Evolutionary conservation across 2,113 vertebrate species (phyloP), one percentile per base, ranked within the genome.

Genomic region (Macquaria ambigua): DNA sequence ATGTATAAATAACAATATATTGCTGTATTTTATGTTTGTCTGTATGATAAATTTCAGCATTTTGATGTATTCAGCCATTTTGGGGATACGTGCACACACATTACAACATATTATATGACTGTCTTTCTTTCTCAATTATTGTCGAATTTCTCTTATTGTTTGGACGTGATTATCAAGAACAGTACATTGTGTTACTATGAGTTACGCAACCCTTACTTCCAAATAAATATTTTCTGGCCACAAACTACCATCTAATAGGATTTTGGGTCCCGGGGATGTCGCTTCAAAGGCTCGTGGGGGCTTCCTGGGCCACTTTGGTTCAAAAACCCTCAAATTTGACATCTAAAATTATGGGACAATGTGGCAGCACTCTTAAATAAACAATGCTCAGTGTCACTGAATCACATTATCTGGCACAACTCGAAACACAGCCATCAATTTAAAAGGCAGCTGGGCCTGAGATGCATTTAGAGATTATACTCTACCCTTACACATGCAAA

Each of bases 391-490:
- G 12, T 52, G 20, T 62, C 55, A 53, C 21, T 37, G 9, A 56
- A 5, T 76, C 56, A 55, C 16, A 53, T 23, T 2, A 39, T 59
- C 21, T 28, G 14, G 31, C 20, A 21, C 25, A 72, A 23, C 53
- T 63, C 23, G 5, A 61, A 25, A 62, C 50, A 39, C 55, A 58
- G 31, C 28, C 14, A 6, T 50, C 25, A 6, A 16, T 75, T 74
- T 53, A 20, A 74, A 55, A 64, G 21, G 68, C 52, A 76, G 37
- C 28, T 68, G 41, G 50, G 11, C 18, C 41, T 56, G 12, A 46
- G 41, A 25, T 34, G 8, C 56, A 52, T 71, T 34, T 67, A 68
- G 48, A 82, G 55, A 67, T 69, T 21, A 52, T 39, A 48, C 21
- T 34, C 23, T 53, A 2, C 2, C 8, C 28, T 34, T 48, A 58